Base-by-base conservation (phyloP, 2,888 invertebrate species). In the Oscheius myriophilus region DNA sequence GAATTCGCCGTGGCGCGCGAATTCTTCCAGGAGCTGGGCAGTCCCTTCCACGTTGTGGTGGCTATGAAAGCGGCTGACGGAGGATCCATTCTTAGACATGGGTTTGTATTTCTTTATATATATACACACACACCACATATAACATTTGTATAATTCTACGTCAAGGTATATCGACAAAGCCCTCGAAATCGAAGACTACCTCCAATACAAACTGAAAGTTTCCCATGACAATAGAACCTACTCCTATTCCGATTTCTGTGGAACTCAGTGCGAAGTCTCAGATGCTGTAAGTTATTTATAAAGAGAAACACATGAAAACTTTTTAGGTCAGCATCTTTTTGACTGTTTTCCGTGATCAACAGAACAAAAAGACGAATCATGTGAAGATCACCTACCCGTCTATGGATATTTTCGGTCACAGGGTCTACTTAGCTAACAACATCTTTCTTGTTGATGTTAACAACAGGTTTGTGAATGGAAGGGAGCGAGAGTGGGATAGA, bases 321-420 rank as follows among this genome's bases (percentile, higher is more conserved):
- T 58, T 70, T 14, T 26, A 75, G 75, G 73, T 81, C 33, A 83
- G 78, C 73, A 83, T 85, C 51, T 85, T 85, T 67, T 69, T 85
- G 57, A 82, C 83, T 14, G 81, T 85, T 79, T 85, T 79, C 75
- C 78, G 84, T 16, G 85, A 85, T 72, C 82, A 82, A 39, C 78
- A 82, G 49, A 73, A 67, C 46, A 74, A 75, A 65, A 68, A 73
- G 25, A 72, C 72, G 23, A 77, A 78, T 25, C 82, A 84, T 54
- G 80, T 86, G 39, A 84, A 84, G 59, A 62, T 86, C 49, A 86
- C 85, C 42, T 86, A 83, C 65, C 86, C 86, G 12, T 82, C 82
- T 16, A 84, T 86, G 84, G 85, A 86, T 46, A 79, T 86, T 7
- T 86, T 82, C 62, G 84, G 84, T 4, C 84, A 86, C 68, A 74